Evolutionary conservation across 2,888 invertebrate species (phyloP), one percentile per base, ranked within the genome.

Genomic region (Candidula unifasciata): DNA sequence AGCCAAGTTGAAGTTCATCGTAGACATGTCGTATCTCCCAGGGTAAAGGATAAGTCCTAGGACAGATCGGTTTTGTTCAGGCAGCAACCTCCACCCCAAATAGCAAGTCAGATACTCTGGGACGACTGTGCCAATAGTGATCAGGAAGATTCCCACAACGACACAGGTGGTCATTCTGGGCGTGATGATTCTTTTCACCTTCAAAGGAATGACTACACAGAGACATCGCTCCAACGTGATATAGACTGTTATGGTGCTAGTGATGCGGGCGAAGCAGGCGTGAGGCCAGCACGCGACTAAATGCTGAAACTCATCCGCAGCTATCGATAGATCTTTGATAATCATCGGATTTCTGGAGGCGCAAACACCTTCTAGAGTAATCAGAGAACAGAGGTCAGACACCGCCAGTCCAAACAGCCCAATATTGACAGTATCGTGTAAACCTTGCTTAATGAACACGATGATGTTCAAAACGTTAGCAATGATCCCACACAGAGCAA

Each of bases 271-370:
- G 37, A 82, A 74, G 44, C 74, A 82, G 5, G 64, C 35, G 37
- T 82, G 81, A 24, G 81, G 81, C 81, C 81, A 82, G 27, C 73
- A 54, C 0, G 74, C 81, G 27, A 57, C 57, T 87, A 92, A 92
- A 86, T 93, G 91, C 94, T 97, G 97, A 93, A 97, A 97, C 93
- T 98, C 98, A 94, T 97, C 97, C 85, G 97, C 97, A 57, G 95
- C 98, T 95, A 98, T 97, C 74, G n/a, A 13, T 64, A 82, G 1
- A 82, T 52, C 3, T 73, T 73, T 37, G 64, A 64, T 37, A 82
- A 82, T 35, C 81, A 82, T 21, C 57, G 21, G 44, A 60, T 74
- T 44, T 82, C 81, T 64, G 54, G 57, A 18, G 74, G 44, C 6
- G 57, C 57, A 33, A 57, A 82, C 3, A 64, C 24, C 64, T 44